phyloP scores from a whole-genome alignment of 2,797 vertebrate genomes.

The Buceros bicornis region DNA sequence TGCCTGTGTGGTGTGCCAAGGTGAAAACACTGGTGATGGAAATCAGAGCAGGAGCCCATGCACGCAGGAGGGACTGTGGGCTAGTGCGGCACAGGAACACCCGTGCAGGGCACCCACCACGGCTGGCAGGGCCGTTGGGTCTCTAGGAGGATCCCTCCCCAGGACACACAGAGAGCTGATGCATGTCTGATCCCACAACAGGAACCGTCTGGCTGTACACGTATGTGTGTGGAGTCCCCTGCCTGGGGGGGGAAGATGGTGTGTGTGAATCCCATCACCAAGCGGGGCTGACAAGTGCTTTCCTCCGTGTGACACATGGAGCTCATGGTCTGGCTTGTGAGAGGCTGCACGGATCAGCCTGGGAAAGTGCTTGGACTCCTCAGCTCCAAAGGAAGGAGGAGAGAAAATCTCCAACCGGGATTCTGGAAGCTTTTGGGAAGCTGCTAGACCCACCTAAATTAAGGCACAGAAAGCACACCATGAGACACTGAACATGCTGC shows the following conservation, averaged over 20 bases:
- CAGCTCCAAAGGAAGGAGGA: background rate
- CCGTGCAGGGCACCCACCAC: accelerated
- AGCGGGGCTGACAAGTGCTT: accelerated
- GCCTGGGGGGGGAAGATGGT: background rate
- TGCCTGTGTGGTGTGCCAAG: background rate
- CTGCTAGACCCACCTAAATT: background rate
- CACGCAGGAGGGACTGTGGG: background rate
- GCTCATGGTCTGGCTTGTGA: background rate
- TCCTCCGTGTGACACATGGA: background rate
- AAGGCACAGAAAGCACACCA: background rate
- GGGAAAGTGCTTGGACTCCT: background rate
- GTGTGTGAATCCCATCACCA: background rate
- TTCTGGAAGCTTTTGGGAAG: background rate
- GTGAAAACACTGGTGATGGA: background rate
- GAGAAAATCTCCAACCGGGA: background rate
- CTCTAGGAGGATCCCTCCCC: background rate
- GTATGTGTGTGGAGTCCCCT: accelerated
- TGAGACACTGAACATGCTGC: background rate
- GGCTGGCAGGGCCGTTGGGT: background rate
- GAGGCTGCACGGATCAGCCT: background rate
- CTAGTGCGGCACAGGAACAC: background rate
- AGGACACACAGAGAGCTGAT: background rate
- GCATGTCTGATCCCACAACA: background rate
- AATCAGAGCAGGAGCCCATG: background rate
- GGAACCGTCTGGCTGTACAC: background rate